A percentile compares a stretch with the other conserved stretches of the same genome.
Evolutionary conservation across 2,888 invertebrate genomes (phyloP).

Genomic region (Athalia circularis): DNA sequence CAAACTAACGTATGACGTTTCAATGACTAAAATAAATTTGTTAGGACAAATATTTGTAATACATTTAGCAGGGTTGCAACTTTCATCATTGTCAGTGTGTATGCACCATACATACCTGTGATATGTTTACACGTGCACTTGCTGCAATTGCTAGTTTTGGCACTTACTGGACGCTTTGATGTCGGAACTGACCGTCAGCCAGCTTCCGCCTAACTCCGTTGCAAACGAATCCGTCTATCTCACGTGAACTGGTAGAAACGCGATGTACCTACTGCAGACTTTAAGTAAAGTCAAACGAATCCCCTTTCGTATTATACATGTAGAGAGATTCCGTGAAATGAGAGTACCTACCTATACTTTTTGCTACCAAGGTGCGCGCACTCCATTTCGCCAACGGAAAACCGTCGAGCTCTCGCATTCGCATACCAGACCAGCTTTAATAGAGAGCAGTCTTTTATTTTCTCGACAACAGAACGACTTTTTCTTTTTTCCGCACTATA

Average conservation of each 20-base stretch:
- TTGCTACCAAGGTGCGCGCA: slow-evolving; percentile 15
- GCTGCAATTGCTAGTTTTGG: neutral
- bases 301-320: neutral
- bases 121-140: slow-evolving; percentile 9
- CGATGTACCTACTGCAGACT: no score
- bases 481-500: neutral
- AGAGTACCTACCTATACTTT: neutral
- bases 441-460: slow-evolving; percentile 9
- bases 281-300: slow-evolving; percentile 2
- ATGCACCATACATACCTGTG: neutral
- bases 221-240: slow-evolving; percentile 2
- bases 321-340: neutral
- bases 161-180: neutral
- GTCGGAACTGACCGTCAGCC: neutral
- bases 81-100: neutral
- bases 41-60: neutral
- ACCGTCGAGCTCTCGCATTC: slow-evolving; percentile 15
- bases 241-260: neutral
- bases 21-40: no score
- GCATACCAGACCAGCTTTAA: neutral
- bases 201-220: neutral
- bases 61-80: neutral
- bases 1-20: no score
- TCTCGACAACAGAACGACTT: slow-evolving; percentile 20
- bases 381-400: slow-evolving; percentile 22